Base-by-base conservation (phyloP, 2,888 invertebrate species). In the Bugula neritina region DNA sequence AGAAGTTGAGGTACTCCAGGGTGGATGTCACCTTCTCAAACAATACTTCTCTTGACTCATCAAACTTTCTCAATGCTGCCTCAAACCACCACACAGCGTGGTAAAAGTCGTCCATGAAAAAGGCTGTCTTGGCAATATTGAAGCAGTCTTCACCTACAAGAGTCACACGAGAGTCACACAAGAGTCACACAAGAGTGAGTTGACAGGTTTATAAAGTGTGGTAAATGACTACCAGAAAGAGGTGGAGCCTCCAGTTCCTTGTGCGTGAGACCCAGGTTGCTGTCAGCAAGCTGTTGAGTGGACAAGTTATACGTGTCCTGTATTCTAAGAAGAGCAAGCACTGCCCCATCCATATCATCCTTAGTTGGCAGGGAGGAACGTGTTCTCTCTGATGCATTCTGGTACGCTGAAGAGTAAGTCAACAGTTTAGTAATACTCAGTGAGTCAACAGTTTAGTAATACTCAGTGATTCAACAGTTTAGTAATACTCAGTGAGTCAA, bases 281-380 rank as follows among this genome's bases (percentile, higher is more conserved):
- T 31, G n/a, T 63, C 63, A 10, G 63, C 10, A 3, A 63, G 31
- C 63, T 63, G 27, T 31, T 21, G 27, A 34, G 63, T 63, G 63
- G 27, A 13, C 25, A 63, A 31, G 17, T 23, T 13, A 25, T 70
- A 70, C 2, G 70, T 70, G 70, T 70, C 70, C 23, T 70, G 70
- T 25, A 70, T 10, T 29, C 70, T 70, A 25, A 70, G 70, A 10
- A 70, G 52, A 35, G 70, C 70, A n/a, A 70, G 25, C 35, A 54
- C 70, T 43, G 70, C 70, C 3, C 70, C 70, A 54, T 70, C 54
- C 70, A 70, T 70, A 52, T 70, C 70, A 54, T 54, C 70, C 52
- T 70, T 70, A 29, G 43, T 23, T 13, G 70, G 70, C 27, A 70
- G 27, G 63, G 13, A 5, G 5, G 63, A 63, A 13, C 27, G 31